A percentile compares a stretch with the other conserved stretches of the same genome.
Evolutionary conservation across 2,113 vertebrate genomes (phyloP).

Genomic region (Oenanthe oenanthe): DNA sequence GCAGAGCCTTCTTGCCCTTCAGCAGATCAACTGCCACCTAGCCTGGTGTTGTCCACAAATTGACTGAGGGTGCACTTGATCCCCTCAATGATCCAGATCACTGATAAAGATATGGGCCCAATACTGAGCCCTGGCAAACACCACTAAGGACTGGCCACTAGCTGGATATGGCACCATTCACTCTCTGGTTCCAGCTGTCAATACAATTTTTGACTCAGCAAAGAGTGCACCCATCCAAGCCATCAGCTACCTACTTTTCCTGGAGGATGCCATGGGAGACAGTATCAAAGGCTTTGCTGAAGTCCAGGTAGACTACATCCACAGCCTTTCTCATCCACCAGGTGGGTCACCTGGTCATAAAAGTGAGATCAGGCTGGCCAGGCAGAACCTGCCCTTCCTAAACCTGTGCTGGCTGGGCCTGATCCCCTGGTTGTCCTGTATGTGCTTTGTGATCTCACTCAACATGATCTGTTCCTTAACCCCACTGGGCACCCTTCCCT

Average conservation of each 20-base stretch:
- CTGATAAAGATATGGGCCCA: background rate
- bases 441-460: background rate
- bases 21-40: background rate
- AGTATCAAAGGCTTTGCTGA: background rate
- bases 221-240: background rate
- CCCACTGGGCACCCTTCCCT: background rate
- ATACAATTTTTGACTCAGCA: rapidly evolving
- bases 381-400: background rate
- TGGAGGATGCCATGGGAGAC: rapidly evolving
- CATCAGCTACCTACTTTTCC: background rate
- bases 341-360: background rate
- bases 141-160: background rate
- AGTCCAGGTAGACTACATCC: background rate
- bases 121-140: background rate
- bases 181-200: background rate
- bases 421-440: background rate
- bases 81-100: background rate
- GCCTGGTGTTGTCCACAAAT: background rate
- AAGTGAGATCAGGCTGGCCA: background rate
- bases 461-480: background rate
- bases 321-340: background rate
- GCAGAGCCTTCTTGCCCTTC: background rate
- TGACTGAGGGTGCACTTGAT: background rate
- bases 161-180: background rate
- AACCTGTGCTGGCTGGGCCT: background rate